Conservation (phyloP, 2,797 vertebrate genomes). For the Taeniopygia guttata region DNA sequence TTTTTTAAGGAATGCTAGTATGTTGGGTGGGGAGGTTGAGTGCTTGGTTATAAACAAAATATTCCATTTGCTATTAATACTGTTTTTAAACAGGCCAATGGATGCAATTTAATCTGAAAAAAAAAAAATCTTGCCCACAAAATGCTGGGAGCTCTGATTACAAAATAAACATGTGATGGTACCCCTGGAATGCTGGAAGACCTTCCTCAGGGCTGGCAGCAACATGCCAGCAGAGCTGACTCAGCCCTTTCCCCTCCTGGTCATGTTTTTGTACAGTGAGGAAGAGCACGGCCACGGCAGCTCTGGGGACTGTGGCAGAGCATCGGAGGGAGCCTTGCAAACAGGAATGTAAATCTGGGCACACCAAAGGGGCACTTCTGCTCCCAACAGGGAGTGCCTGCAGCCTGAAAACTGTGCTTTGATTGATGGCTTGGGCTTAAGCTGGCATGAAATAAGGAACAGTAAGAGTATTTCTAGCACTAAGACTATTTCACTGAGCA, state of each 20-base stretch:
- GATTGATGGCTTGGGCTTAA: neutral
- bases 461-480: neutral
- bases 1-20: neutral
- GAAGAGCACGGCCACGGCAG: accelerated
- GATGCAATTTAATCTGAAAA: neutral
- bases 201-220: neutral
- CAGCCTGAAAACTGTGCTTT: neutral
- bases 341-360: neutral
- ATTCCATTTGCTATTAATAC: neutral
- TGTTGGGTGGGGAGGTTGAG: neutral
- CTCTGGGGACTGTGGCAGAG: neutral
- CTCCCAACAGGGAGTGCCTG: neutral
- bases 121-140: neutral
- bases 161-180: neutral
- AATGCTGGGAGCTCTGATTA: neutral
- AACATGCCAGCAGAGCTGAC: neutral
- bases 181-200: neutral
- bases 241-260: neutral
- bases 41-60: neutral
- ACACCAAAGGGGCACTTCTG: neutral
- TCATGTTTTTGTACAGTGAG: accelerated
- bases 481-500: neutral
- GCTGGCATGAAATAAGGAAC: neutral
- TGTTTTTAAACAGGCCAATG: neutral
- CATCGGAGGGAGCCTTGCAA: neutral